A percentile compares a stretch with the other conserved stretches of the same genome.
Conservation (phyloP, 2,113 vertebrate genomes). For the Eurypyga helias region DNA sequence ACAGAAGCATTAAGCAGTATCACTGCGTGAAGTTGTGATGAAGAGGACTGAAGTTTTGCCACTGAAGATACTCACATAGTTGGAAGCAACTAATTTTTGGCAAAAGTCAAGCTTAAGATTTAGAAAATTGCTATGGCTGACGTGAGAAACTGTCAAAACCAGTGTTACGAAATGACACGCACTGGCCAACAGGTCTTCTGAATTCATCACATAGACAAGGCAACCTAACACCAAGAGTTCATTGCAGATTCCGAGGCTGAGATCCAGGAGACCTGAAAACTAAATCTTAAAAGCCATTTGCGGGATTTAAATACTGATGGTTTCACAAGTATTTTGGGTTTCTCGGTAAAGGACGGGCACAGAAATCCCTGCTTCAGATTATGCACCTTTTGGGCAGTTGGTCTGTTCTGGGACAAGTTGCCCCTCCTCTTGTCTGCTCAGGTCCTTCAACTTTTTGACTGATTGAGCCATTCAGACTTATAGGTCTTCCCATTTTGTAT, state of each 20-base stretch:
- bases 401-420: neutral
- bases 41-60: neutral
- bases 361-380: neutral
- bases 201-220: neutral
- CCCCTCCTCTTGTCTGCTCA: neutral
- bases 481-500: neutral
- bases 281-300: neutral
- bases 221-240: neutral
- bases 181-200: neutral
- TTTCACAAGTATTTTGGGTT: neutral
- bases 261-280: neutral
- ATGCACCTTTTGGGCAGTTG: neutral
- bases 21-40: neutral
- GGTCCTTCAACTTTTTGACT: neutral
- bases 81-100: neutral
- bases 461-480: neutral
- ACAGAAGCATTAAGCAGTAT: neutral
- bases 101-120: neutral
- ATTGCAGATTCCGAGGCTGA: neutral
- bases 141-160: neutral
- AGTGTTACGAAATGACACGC: neutral
- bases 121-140: neutral
- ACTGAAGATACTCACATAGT: neutral
- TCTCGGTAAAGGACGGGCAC: neutral
- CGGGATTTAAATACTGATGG: neutral